A percentile compares a stretch with the other conserved stretches of the same genome.
These are phyloP conservation scores for Pluvianellus socialis DNA, from an alignment of 2,113 vertebrate genomes.

Conservation along the genomic window DNA sequence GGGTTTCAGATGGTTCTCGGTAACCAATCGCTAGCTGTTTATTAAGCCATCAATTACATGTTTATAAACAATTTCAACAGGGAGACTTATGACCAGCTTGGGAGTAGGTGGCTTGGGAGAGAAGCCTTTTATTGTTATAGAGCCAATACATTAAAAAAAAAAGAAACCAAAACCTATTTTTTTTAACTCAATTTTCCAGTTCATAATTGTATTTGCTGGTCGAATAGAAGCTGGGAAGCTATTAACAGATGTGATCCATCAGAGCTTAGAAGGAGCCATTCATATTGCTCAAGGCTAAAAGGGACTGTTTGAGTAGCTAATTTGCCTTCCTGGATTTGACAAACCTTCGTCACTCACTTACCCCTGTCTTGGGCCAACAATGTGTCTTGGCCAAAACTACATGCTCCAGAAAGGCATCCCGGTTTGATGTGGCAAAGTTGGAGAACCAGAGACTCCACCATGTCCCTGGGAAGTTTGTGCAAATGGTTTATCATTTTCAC, in stretches of 20 bases:
- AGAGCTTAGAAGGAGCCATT: background rate
- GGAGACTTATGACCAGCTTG: background rate
- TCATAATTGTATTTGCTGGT: constrained; percentile 35
- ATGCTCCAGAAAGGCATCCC: background rate
- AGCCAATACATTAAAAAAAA: constrained; percentile 3
- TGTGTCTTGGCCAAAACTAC: background rate
- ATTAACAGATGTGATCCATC: constrained; percentile 53
- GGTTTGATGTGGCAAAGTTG: background rate
- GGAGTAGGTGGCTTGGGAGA: constrained; percentile 19
- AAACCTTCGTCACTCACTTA: constrained; percentile 22
- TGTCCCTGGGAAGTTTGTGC: background rate
- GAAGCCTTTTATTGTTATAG: constrained; percentile 14
- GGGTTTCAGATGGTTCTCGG: background rate
- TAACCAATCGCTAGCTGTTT: background rate
- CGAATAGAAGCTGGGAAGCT: constrained; percentile 17
- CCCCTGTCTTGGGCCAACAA: background rate
- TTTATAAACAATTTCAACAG: constrained; percentile 38
- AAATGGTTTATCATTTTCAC: background rate
- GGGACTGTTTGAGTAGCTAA: background rate
- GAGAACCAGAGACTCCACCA: background rate
- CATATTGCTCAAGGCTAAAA: background rate
- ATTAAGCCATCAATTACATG: constrained; percentile 14
- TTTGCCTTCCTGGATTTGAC: constrained; percentile 46
- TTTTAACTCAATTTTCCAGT: background rate
- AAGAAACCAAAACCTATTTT: background rate